These are phyloP conservation scores for Aldrovandia affinis DNA, from an alignment of 2,797 vertebrate genomes.

Conservation along the genomic window DNA sequence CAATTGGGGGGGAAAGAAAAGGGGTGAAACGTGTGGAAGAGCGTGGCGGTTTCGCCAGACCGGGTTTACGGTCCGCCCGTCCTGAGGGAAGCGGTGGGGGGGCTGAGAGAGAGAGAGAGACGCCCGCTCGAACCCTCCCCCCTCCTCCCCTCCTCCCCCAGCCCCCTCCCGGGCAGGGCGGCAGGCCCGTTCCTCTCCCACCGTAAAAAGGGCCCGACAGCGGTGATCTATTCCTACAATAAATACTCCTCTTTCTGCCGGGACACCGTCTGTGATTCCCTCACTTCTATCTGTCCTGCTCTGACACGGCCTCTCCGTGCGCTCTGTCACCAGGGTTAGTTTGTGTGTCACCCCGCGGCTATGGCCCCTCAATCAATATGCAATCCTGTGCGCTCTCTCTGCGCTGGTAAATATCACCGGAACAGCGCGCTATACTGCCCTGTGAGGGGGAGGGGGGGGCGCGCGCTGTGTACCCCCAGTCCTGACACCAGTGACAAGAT, in stretches of 20 bases:
- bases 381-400: slow-evolving; percentile 44
- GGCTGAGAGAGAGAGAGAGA: too few species aligned
- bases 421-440: not conserved
- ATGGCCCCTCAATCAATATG: slow-evolving; percentile 53
- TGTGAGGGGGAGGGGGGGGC: not conserved
- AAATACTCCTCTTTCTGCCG: not conserved
- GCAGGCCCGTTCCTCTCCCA: not conserved
- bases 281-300: not conserved
- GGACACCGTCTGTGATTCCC: not conserved
- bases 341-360: slow-evolving; percentile 45
- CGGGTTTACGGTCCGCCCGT: too few species aligned
- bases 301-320: slow-evolving; percentile 11
- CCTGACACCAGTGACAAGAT: slow-evolving; percentile 38
- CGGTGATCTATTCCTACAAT: slow-evolving; percentile 22
- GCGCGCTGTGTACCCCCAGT: not conserved
- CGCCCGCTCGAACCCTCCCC: too few species aligned
- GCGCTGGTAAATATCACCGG: slow-evolving; percentile 49
- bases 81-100: too few species aligned
- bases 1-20: too few species aligned
- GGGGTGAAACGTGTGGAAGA: too few species aligned
- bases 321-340: slow-evolving; percentile 42
- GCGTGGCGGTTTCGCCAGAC: too few species aligned
- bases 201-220: slow-evolving; percentile 16
- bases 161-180: too few species aligned
- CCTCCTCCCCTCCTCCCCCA: too few species aligned